Conservation (phyloP, 2,797 vertebrate species). For the Pristis pectinata region DNA sequence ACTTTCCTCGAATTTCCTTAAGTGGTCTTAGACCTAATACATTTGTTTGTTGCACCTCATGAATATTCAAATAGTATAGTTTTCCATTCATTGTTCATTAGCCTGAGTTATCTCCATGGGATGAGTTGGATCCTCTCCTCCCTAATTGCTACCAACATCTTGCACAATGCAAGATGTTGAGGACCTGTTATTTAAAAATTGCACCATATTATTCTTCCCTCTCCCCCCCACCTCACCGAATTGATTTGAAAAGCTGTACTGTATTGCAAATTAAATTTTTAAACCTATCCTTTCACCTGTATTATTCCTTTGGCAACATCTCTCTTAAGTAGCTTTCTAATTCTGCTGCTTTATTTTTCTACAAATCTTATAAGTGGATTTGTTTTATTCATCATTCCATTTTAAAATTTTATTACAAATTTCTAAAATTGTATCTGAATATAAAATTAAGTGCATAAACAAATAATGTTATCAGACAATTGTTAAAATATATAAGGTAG, state of each 20-base stretch:
- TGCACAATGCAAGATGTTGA: not conserved
- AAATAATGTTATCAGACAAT: not conserved
- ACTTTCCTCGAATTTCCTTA: not conserved
- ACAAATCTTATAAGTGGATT: not conserved
- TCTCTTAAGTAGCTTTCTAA: not conserved
- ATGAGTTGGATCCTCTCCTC: not conserved
- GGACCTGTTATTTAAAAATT: not conserved
- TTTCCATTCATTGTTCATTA: not conserved
- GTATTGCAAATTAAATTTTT: not conserved
- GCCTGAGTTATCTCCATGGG: not conserved
- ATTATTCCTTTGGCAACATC: not conserved
- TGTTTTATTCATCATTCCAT: not conserved
- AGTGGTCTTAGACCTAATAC: not conserved
- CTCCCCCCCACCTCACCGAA: not conserved
- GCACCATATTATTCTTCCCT: not conserved
- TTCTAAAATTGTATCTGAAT: not conserved
- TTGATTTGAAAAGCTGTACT: not conserved
- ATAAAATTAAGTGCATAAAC: not conserved
- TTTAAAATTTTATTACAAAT: not conserved
- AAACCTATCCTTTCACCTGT: not conserved
- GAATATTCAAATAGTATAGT: not conserved
- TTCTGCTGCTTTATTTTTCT: not conserved
- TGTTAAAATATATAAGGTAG: too few relatives aligned
- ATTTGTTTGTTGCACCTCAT: not conserved
- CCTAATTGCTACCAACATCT: not conserved